These are phyloP conservation scores for Biston betularia DNA, from an alignment of 2,888 invertebrate genomes.

Conservation along the genomic window DNA sequence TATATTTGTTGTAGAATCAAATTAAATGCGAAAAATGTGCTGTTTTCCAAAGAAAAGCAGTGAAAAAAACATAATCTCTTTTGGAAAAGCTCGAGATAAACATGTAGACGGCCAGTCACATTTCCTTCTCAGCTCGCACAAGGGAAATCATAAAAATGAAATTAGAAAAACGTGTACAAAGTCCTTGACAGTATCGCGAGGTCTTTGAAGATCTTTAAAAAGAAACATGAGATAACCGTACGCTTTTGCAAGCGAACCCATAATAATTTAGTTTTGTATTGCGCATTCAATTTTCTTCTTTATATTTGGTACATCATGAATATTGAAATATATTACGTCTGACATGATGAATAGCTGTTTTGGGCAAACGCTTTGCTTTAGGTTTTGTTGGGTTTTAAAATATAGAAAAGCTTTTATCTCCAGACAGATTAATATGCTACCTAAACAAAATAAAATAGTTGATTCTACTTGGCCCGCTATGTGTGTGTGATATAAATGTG, in stretches of 20 bases:
- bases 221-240: conserved; percentile 30
- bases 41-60: not conserved
- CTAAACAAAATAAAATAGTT: no score
- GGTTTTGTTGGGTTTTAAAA: conserved; percentile 4
- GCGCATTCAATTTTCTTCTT: conserved; percentile 26
- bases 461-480: no score
- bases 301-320: conserved; percentile 19
- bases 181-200: conserved; percentile 25
- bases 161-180: conserved; percentile 34
- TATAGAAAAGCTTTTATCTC: not conserved
- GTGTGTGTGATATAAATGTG: no score
- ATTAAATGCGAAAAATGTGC: not conserved
- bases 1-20: no score
- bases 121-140: conserved; percentile 22
- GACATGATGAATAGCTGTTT: conserved; percentile 17
- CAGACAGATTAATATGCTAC: not conserved
- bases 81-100: conserved; percentile 21
- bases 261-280: conserved; percentile 31
- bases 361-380: conserved; percentile 7
- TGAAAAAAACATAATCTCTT: conserved; percentile 13
- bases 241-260: conserved; percentile 13
- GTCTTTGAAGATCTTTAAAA: conserved; percentile 29
- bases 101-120: conserved; percentile 27
- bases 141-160: conserved; percentile 37
- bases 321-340: conserved; percentile 17